Percentiles rank a stretch among this genome's conserved stretches.
phyloP scores from a whole-genome alignment of 2,797 vertebrate genomes.

The Lateolabrax maculatus region DNA sequence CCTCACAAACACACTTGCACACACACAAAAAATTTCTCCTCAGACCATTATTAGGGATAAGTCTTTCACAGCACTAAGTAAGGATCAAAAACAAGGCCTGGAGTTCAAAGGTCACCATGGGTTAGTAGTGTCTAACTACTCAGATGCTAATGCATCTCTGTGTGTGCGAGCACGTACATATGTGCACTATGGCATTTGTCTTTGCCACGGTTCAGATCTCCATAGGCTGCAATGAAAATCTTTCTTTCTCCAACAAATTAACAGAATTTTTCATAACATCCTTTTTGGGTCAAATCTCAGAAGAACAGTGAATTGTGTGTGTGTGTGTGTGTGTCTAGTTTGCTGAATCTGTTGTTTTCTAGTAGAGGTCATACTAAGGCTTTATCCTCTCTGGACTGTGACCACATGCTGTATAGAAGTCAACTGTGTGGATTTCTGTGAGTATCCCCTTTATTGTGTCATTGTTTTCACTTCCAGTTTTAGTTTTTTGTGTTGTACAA shows the following conservation, averaged over 20 bases:
- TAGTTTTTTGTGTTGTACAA: background rate
- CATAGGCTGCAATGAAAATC: constrained; percentile 1
- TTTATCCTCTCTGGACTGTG: constrained; percentile 18
- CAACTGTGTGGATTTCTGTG: background rate
- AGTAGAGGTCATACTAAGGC: constrained; percentile 5
- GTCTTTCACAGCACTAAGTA: constrained; percentile 16
- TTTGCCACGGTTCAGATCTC: background rate
- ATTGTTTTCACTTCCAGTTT: background rate
- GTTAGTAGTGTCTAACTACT: constrained; percentile 53
- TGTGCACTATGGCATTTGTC: background rate
- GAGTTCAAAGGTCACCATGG: constrained; percentile 59
- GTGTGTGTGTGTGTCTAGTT: background rate
- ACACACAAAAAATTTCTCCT: background rate
- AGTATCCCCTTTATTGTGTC: background rate
- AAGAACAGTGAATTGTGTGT: background rate
- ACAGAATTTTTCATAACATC: background rate
- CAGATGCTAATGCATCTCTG: constrained; percentile 44
- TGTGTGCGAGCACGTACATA: background rate
- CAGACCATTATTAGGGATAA: constrained; percentile 8
- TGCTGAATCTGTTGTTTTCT: constrained; percentile 47
- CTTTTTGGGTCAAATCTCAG: background rate
- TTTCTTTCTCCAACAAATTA: background rate
- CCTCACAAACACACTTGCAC: background rate
- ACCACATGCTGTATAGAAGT: constrained; percentile 11
- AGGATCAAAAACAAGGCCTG: constrained; percentile 40